phyloP scores from a whole-genome alignment of 2,888 invertebrate species.

The Ophonus ardosiacus region DNA sequence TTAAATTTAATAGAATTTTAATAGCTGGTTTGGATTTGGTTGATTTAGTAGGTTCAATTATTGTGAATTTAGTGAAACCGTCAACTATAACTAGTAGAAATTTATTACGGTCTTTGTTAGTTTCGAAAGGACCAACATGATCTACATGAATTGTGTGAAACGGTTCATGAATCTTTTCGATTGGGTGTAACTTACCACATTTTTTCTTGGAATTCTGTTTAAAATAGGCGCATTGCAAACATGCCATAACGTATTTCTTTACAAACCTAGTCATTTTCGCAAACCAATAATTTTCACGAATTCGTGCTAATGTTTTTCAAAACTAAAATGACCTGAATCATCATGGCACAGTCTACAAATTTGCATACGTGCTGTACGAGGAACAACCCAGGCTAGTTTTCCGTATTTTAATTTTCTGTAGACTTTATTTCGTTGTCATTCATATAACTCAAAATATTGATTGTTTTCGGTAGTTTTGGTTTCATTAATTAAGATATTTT shows the following conservation, averaged over 20 bases:
- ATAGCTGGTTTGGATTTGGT: constrained; percentile 3
- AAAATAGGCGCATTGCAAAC: constrained; percentile 1
- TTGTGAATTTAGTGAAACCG: constrained; percentile 19
- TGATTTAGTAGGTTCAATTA: neutral
- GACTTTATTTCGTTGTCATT: constrained; percentile 63
- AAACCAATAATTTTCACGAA: constrained; percentile 68
- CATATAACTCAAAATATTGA: constrained; percentile 63
- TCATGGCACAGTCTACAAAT: constrained; percentile 67
- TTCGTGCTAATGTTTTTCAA: constrained; percentile 68
- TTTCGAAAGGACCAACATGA: constrained; percentile 26
- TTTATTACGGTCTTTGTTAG: neutral
- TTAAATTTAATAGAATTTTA: neutral
- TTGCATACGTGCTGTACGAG: constrained; percentile 63
- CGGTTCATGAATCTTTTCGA: constrained; percentile 21
- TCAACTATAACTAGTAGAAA: neutral
- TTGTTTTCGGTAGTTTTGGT: too few relatives aligned
- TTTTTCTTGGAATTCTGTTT: constrained; percentile 39
- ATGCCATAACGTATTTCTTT: constrained; percentile 27
- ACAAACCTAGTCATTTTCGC: constrained; percentile 65
- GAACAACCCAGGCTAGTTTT: constrained; percentile 67
- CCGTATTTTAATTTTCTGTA: constrained; percentile 59
- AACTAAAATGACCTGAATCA: constrained; percentile 70
- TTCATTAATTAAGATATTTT: too few relatives aligned
- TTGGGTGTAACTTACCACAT: constrained; percentile 24
- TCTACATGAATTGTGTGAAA: constrained; percentile 40